Percentiles rank a stretch among this genome's conserved stretches.
Conservation (phyloP, 1,140 invertebrate genomes). For the Triops longicaudatus region DNA sequence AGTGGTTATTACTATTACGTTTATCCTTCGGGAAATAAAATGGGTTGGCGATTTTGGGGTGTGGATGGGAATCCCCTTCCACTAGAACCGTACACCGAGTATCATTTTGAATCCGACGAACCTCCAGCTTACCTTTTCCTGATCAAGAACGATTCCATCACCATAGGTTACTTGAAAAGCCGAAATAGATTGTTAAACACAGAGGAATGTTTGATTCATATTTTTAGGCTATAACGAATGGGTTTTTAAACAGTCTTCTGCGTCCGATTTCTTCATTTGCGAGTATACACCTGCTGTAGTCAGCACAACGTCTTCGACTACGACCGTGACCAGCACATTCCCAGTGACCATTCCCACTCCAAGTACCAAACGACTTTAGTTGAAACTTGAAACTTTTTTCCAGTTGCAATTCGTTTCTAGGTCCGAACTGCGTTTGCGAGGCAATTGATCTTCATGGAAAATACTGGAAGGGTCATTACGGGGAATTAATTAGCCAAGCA, state of each 20-base stretch:
- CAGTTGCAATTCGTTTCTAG: too few species aligned
- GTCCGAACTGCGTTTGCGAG: not conserved
- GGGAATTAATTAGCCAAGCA: not conserved
- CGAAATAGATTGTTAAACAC: not conserved
- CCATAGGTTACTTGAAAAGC: not conserved
- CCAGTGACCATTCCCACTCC: not conserved
- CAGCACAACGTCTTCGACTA: not conserved
- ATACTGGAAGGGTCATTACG: not conserved
- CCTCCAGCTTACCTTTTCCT: not conserved
- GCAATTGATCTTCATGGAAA: not conserved
- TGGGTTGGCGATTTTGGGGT: not conserved
- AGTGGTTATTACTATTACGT: not conserved
- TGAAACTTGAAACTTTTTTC: too few species aligned
- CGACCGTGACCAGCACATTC: not conserved
- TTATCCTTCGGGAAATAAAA: not conserved
- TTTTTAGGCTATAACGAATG: not conserved
- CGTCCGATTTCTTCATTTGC: conserved; percentile 3
- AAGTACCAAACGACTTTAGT: not conserved
- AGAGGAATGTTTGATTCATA: not conserved
- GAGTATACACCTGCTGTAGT: not conserved
- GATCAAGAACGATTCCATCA: not conserved
- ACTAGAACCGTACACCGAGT: not conserved
- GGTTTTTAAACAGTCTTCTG: not conserved
- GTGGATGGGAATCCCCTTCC: not conserved
- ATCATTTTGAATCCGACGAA: not conserved